Percentiles rank a stretch among this genome's conserved stretches.
Conservation (phyloP, 2,113 vertebrate genomes). For the Polyodon spathula region DNA sequence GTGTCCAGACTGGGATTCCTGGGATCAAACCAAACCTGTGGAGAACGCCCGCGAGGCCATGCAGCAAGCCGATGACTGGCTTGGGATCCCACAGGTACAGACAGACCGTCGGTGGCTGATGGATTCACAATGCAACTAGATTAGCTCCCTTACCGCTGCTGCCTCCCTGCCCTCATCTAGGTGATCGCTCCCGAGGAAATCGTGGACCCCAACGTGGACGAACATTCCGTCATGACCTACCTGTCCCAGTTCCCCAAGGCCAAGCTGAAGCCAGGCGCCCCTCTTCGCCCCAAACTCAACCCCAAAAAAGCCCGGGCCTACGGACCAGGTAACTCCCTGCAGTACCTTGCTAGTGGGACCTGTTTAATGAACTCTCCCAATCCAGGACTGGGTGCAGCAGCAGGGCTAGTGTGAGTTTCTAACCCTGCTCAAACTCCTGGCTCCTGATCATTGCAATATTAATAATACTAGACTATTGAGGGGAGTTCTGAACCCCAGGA, state of each 20-base stretch:
- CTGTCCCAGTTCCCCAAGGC: constrained; percentile 89
- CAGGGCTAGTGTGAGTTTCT: no score
- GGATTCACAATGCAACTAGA: no score
- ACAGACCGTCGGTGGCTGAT: no score
- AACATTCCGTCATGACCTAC: constrained; percentile 94
- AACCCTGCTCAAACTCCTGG: no score
- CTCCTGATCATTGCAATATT: no score
- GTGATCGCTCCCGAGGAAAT: constrained; percentile 85
- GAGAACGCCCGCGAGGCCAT: constrained; percentile 86
- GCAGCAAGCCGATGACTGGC: constrained; percentile 89
- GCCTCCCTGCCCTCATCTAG: constrained; percentile 25
- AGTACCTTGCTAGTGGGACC: background rate
- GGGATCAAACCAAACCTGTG: constrained; percentile 82
- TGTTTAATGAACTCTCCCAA: no score
- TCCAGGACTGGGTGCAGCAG: no score
- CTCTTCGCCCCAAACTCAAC: constrained; percentile 82
- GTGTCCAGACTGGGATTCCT: constrained; percentile 89
- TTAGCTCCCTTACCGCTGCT: no score
- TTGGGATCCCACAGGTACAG: constrained; percentile 80
- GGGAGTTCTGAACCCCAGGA: no score
- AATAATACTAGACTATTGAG: no score
- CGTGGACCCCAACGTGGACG: constrained; percentile 87
- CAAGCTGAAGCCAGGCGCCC: constrained; percentile 84
- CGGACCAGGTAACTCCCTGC: constrained; percentile 57
- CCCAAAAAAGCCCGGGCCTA: constrained; percentile 81